phyloP scores from a whole-genome alignment of 2,797 vertebrate genomes.

The Acomys russatus region DNA sequence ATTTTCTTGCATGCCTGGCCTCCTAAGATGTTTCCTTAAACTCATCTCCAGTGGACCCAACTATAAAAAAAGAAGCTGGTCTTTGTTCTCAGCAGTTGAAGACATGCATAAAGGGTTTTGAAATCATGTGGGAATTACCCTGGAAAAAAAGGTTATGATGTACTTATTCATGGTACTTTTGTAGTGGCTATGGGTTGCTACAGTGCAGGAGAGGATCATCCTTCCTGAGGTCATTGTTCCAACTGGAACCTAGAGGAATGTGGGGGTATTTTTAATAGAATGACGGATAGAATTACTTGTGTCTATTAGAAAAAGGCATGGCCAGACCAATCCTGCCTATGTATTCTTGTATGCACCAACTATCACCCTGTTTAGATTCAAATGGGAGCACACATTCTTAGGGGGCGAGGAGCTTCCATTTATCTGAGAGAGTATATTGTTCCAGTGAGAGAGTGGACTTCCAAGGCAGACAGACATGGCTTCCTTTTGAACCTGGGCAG shows the following conservation, averaged over 20 bases:
- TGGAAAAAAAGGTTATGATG: conserved; percentile 4
- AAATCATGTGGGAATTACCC: conserved; percentile 39
- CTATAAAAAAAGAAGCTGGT: conserved; percentile 33
- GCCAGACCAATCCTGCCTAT: not conserved
- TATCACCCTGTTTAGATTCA: conserved; percentile 37
- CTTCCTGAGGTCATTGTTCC: conserved; percentile 49
- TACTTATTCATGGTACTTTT: conserved; percentile 52
- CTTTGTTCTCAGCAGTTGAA: conserved; percentile 8
- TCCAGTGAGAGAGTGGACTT: not conserved
- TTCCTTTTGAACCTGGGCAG: not conserved
- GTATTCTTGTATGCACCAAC: not conserved
- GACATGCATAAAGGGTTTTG: conserved; percentile 34
- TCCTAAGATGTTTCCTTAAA: not conserved
- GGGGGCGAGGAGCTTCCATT: not conserved
- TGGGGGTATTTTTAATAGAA: conserved; percentile 58
- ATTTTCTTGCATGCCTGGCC: not conserved
- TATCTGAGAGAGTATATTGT: not conserved
- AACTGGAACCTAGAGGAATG: conserved; percentile 26
- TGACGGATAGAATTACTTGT: conserved; percentile 48
- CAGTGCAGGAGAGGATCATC: not conserved
- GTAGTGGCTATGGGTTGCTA: not conserved
- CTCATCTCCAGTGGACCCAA: not conserved
- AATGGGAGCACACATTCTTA: not conserved
- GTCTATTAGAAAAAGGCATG: conserved; percentile 47
- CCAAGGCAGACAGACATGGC: not conserved